Evolutionary conservation across 1,140 invertebrate species (phyloP).

Genomic region (Holotrichia oblita): DNA sequence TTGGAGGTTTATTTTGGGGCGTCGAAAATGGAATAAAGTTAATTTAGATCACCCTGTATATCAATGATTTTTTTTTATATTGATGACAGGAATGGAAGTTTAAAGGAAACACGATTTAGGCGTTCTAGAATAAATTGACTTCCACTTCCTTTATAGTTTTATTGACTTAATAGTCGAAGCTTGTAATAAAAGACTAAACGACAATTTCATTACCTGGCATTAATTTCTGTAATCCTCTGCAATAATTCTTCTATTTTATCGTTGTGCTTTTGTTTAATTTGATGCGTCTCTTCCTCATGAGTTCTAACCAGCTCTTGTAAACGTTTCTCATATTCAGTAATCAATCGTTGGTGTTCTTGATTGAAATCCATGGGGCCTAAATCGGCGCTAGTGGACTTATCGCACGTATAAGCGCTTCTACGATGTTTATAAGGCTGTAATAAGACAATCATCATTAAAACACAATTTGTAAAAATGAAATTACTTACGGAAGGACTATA

Average conservation of each 20-base stretch:
- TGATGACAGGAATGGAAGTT: no score
- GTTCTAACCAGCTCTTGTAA: slow-evolving; percentile 76
- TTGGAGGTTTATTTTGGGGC: no score
- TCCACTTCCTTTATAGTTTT: no score
- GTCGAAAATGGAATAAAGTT: no score
- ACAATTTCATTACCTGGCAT: slow-evolving; percentile 77
- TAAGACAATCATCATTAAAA: neutral
- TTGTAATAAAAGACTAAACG: no score
- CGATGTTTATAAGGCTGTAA: slow-evolving; percentile 48
- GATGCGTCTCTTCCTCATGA: slow-evolving; percentile 75
- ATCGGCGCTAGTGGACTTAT: slow-evolving; percentile 65
- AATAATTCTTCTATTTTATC: slow-evolving; percentile 81
- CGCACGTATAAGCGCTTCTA: slow-evolving; percentile 63
- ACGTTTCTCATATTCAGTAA: slow-evolving; percentile 75
- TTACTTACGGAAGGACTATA: slow-evolving; percentile 47
- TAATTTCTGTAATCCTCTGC: slow-evolving; percentile 81
- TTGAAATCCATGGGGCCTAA: slow-evolving; percentile 62
- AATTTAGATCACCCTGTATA: no score
- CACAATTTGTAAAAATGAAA: neutral
- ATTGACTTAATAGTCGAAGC: no score
- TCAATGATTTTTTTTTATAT: no score
- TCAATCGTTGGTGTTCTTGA: slow-evolving; percentile 72
- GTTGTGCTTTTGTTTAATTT: slow-evolving; percentile 79
- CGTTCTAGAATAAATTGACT: no score
- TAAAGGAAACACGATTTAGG: no score